Evolutionary conservation across 2,797 vertebrate genomes (phyloP).

Genomic region (Octomys mimax): DNA sequence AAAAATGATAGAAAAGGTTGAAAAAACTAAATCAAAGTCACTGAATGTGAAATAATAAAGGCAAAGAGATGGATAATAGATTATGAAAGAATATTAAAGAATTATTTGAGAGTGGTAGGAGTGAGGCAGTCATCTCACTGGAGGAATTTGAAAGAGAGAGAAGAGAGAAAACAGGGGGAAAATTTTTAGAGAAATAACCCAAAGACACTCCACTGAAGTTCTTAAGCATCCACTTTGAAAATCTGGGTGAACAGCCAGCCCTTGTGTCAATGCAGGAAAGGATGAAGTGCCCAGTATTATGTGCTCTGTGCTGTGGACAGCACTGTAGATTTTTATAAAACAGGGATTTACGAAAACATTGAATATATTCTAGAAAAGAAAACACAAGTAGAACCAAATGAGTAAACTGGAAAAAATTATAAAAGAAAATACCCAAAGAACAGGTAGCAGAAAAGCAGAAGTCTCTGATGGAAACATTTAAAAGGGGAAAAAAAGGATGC

Average conservation of each 20-base stretch:
- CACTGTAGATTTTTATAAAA: not conserved
- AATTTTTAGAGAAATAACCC: not conserved
- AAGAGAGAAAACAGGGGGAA: not conserved
- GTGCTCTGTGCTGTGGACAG: not conserved
- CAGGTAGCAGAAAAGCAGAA: not conserved
- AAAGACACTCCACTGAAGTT: not conserved
- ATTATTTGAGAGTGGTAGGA: not conserved
- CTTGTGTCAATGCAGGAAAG: not conserved
- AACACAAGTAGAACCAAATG: not conserved
- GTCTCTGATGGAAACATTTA: not conserved
- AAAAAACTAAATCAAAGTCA: not conserved
- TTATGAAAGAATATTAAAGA: slow-evolving; percentile 10
- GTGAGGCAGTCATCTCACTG: not conserved
- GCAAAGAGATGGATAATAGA: not conserved
- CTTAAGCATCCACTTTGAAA: not conserved
- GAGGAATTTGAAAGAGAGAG: not conserved
- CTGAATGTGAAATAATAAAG: not conserved
- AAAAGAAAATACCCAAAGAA: not conserved
- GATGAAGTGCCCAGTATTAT: not conserved
- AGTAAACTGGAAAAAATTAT: not conserved
- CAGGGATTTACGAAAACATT: not conserved
- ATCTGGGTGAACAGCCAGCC: not conserved
- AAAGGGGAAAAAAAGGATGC: no score
- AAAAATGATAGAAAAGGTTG: not conserved
- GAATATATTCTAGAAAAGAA: not conserved